Evolutionary conservation across 2,888 invertebrate species (phyloP).

Genomic region (Ormyrus pomaceus): DNA sequence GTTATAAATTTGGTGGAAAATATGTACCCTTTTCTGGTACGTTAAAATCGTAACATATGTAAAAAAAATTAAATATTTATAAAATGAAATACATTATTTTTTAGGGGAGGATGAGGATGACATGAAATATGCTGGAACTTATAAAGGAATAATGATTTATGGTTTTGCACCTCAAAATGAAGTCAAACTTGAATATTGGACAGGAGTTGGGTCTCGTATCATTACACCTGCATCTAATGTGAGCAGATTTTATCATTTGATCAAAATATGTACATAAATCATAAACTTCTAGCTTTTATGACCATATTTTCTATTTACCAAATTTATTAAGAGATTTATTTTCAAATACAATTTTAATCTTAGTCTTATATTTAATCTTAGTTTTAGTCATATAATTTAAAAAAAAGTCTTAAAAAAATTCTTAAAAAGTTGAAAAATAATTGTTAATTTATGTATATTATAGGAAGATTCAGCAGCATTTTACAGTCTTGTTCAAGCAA

Average conservation of each 20-base stretch:
- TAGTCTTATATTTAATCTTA: background rate
- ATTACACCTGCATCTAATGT: conserved; percentile 44
- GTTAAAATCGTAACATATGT: background rate
- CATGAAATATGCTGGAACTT: conserved; percentile 46
- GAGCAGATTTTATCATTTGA: conserved; percentile 28
- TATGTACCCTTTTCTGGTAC: conserved; percentile 61
- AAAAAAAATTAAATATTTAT: conserved; percentile 1
- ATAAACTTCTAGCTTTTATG: background rate
- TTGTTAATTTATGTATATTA: conserved; percentile 6
- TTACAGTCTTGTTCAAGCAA: conserved; percentile 54
- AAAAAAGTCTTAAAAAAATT: background rate
- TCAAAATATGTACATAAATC: background rate
- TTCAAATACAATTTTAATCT: background rate
- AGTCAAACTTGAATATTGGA: conserved; percentile 55
- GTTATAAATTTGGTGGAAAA: conserved; percentile 61
- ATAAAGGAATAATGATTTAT: conserved; percentile 51
- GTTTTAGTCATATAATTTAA: background rate
- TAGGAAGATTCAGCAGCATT: conserved; percentile 50
- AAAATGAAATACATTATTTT: conserved; percentile 15
- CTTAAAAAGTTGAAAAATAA: background rate
- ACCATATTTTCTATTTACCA: background rate
- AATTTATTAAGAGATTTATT: background rate
- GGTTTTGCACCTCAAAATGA: conserved; percentile 54
- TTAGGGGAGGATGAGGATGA: conserved; percentile 50
- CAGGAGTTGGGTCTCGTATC: conserved; percentile 51